Evolutionary conservation across 2,888 invertebrate species (phyloP).

Genomic region (Pristionchus fissidentatus): DNA sequence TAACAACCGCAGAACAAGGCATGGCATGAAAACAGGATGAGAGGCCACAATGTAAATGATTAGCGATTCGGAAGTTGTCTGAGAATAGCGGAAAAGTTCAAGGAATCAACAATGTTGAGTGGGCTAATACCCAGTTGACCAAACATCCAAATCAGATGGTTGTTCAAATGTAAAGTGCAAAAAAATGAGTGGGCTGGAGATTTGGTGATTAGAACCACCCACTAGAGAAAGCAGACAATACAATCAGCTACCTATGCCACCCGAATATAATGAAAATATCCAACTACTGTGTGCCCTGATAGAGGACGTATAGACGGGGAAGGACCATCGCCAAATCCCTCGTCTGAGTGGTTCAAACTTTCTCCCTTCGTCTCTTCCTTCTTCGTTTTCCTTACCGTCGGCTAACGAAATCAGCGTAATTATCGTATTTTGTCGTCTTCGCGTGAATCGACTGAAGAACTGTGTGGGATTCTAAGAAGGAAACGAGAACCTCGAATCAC

Average conservation of each 20-base stretch:
- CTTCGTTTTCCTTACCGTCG: conserved; percentile 18
- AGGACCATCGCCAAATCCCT: not conserved
- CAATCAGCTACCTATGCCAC: too few species aligned
- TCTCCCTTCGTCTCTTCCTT: not conserved
- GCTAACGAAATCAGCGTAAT: conserved; percentile 35
- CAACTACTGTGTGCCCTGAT: too few species aligned
- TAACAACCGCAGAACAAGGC: not conserved
- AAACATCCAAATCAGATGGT: too few species aligned
- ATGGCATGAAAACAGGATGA: conserved; percentile 38
- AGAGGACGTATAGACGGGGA: too few species aligned
- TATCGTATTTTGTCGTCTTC: conserved; percentile 7
- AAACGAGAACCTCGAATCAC: not conserved
- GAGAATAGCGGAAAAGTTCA: not conserved
- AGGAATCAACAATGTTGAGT: not conserved
- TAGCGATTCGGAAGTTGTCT: not conserved
- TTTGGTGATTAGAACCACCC: too few species aligned
- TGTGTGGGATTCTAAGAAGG: not conserved
- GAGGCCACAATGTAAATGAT: not conserved
- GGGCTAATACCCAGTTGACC: too few species aligned
- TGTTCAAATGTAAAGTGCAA: too few species aligned
- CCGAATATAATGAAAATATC: too few species aligned
- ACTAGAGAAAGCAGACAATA: too few species aligned
- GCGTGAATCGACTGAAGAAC: not conserved
- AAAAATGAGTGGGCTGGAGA: too few species aligned
- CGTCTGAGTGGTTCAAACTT: not conserved